Evolutionary conservation across 2,888 invertebrate species (phyloP), one percentile per base, ranked within the genome.

Genomic region (Xestia sexstrigata): DNA sequence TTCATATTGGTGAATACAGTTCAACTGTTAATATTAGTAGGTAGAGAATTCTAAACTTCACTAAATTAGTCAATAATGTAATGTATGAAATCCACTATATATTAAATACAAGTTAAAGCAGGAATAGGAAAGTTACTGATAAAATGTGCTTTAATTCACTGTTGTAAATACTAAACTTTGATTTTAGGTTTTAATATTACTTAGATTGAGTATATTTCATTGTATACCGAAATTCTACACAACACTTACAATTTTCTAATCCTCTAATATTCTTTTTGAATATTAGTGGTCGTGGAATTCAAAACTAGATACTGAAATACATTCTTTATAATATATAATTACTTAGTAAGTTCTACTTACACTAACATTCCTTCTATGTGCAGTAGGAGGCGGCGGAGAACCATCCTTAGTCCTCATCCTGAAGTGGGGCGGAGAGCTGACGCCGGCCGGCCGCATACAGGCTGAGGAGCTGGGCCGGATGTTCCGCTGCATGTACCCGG

Each of bases 341-440:
- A n/a, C n/a, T n/a, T n/a, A n/a, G 39, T 63, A n/a, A 17, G 0
- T 30, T 42, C 23, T 71, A 26, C 20, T 26, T 15, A 74, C 15
- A 45, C 30, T 79, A 58, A 78, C 5, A 60, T 58, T 20, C 1
- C 0, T n/a, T 62, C 35, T 1, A 60, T 30, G 63, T 78, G 68
- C 93, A 97, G 97, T 97, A 98, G 99, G 99, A 94, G 97, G 97
- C 80, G 98, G 98, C 6, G 98, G 98, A 62, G 99, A 99, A 89
- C 99, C 99, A 0, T 99, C 99, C 0, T 97, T 99, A 81, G 99
- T 99, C 74, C 97, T 99, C 87, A 99, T 99, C 84, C 97, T 99
- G 83, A 99, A 99, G 97, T 99, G 99, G 99, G 99, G 99, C 83
- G 99, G 99, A 67, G 99, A 99, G 96, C 96, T 99, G 92, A 99